phyloP scores from a whole-genome alignment of 2,797 vertebrate species.

The Propithecus perrieri region DNA sequence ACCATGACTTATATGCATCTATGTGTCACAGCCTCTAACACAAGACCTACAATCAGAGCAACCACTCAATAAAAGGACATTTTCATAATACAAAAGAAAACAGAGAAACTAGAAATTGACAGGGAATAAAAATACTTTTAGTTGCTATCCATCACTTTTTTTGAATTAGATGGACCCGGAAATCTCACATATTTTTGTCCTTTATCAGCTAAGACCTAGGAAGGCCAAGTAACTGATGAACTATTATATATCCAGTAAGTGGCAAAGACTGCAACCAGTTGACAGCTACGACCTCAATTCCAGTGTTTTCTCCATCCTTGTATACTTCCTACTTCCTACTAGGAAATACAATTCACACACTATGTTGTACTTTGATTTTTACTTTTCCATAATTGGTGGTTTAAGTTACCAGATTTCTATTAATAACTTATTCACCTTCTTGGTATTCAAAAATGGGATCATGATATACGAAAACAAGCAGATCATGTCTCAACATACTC shows the following conservation, averaged over 20 bases:
- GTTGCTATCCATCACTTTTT: background rate
- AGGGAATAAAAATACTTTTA: background rate
- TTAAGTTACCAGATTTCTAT: background rate
- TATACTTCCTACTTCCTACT: background rate
- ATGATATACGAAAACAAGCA: background rate
- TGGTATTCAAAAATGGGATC: background rate
- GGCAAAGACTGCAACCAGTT: background rate
- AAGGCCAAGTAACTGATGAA: background rate
- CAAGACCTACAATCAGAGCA: background rate
- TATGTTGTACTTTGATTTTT: background rate
- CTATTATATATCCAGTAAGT: background rate
- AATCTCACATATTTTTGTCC: background rate
- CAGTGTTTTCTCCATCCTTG: background rate
- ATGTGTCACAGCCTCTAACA: background rate
- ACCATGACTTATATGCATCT: background rate
- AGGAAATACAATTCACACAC: background rate
- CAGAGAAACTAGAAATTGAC: background rate
- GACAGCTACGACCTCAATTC: background rate
- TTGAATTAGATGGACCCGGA: background rate
- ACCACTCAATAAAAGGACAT: background rate
- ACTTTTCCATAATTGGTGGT: background rate
- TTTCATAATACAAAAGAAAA: background rate
- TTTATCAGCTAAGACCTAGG: background rate
- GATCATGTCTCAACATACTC: background rate
- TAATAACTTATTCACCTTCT: background rate